A percentile compares a stretch with the other conserved stretches of the same genome.
phyloP scores from a whole-genome alignment of 2,797 vertebrate genomes.

The Phyllotis vaccarum region DNA sequence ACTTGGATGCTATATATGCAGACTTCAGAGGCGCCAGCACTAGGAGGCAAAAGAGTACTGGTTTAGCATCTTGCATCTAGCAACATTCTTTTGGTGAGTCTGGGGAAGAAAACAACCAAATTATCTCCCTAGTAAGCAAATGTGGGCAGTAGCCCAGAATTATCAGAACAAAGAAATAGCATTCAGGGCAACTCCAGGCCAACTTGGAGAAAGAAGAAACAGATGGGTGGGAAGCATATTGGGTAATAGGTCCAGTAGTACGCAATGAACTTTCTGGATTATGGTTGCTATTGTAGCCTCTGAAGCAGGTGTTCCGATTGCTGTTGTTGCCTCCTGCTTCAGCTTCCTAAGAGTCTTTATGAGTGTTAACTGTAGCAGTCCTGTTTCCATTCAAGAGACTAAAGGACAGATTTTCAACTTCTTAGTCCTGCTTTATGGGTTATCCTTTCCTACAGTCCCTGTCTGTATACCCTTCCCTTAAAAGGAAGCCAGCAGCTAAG shows the following conservation, averaged over 20 bases:
- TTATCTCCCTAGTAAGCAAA: not conserved
- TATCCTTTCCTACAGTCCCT: not conserved
- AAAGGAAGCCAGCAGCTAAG: not conserved
- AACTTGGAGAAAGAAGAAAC: slow-evolving; percentile 23
- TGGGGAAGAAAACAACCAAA: slow-evolving; percentile 29
- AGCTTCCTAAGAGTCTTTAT: slow-evolving; percentile 20
- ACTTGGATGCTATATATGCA: slow-evolving; percentile 72
- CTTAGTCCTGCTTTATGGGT: not conserved
- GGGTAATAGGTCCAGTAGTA: not conserved
- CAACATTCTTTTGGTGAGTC: slow-evolving; percentile 57
- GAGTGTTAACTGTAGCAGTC: slow-evolving; percentile 37
- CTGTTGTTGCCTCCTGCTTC: slow-evolving; percentile 24
- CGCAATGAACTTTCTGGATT: slow-evolving; percentile 34
- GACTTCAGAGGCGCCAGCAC: slow-evolving; percentile 67
- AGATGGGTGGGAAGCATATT: not conserved
- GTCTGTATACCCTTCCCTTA: not conserved
- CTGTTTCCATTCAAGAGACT: not conserved
- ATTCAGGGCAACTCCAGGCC: not conserved
- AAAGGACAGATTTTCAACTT: slow-evolving; percentile 32
- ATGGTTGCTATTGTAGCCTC: not conserved
- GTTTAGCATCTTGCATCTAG: slow-evolving; percentile 66
- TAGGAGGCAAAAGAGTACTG: slow-evolving; percentile 56
- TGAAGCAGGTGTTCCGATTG: not conserved
- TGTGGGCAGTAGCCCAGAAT: slow-evolving; percentile 32
- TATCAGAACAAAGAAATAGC: not conserved